These are phyloP conservation scores for Odobenus rosmarus DNA, from an alignment of 2,113 vertebrate genomes.

Conservation along the genomic window DNA sequence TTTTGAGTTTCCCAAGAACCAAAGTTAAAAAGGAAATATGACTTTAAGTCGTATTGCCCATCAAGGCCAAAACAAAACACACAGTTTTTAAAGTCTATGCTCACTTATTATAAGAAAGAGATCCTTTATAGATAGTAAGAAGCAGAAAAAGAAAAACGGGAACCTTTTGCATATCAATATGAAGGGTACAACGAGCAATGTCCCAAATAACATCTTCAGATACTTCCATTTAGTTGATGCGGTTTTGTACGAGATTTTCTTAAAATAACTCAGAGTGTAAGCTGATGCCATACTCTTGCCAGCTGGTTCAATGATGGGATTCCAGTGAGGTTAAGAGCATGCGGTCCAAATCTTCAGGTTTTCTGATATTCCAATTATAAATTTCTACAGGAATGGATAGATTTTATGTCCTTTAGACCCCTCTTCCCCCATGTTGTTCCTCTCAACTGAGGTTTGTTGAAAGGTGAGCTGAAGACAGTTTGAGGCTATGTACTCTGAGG, in stretches of 20 bases:
- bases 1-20: background rate
- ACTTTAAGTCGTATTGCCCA: background rate
- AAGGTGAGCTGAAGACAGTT: background rate
- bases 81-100: background rate
- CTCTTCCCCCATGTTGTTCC: background rate
- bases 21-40: background rate
- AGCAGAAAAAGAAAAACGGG: background rate
- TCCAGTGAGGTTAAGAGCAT: background rate
- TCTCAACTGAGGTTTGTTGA: background rate
- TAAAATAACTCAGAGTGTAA: background rate
- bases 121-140: background rate
- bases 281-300: background rate
- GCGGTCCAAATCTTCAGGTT: background rate
- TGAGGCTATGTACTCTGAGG: constrained; percentile 12
- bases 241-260: background rate
- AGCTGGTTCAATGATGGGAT: background rate
- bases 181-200: background rate
- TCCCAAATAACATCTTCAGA: background rate
- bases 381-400: background rate
- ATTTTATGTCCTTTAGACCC: background rate
- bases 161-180: background rate
- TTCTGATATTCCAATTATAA: background rate
- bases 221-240: background rate
- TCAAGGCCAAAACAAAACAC: background rate
- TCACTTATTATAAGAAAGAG: background rate